Conservation (phyloP, 2,888 invertebrate genomes). For the Gasteruption jaculator region DNA sequence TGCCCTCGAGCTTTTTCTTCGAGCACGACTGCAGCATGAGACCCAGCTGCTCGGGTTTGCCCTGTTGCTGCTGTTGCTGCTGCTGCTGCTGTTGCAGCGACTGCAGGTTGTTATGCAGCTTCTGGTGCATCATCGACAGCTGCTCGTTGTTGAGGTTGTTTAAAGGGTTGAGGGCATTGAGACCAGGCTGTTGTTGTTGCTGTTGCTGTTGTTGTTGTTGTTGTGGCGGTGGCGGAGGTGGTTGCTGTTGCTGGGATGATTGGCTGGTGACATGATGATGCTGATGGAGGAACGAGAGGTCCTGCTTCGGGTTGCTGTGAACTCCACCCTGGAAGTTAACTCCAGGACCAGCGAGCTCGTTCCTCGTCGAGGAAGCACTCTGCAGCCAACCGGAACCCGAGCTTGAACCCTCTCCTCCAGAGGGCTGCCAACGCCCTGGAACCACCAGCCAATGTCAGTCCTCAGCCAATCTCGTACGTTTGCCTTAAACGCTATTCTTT, state of each 20-base stretch:
- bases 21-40: slow-evolving; percentile 45
- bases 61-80: slow-evolving; percentile 16
- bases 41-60: slow-evolving; percentile 36
- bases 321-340: slow-evolving; percentile 36
- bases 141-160: slow-evolving; percentile 41
- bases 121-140: slow-evolving; percentile 47
- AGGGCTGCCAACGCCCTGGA: slow-evolving; percentile 53
- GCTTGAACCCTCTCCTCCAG: slow-evolving; percentile 49
- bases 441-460: slow-evolving; percentile 53
- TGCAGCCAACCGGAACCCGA: slow-evolving; percentile 48
- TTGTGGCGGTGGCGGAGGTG: slow-evolving; percentile 13
- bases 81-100: slow-evolving; percentile 34
- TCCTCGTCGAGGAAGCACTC: slow-evolving; percentile 40
- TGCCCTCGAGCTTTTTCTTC: slow-evolving; percentile 43
- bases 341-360: slow-evolving; percentile 38
- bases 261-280: slow-evolving; percentile 40
- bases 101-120: slow-evolving; percentile 43
- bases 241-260: slow-evolving; percentile 16
- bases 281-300: slow-evolving; percentile 34
- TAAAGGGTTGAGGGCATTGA: slow-evolving; percentile 33
- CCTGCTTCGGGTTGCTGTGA: slow-evolving; percentile 33
- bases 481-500: slow-evolving; percentile 51
- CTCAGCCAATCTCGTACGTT: slow-evolving; percentile 47
- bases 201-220: slow-evolving; percentile 31
- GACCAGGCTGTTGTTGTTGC: slow-evolving; percentile 37